Evolutionary conservation across 2,113 vertebrate species (phyloP).

Genomic region (Nesogale talazaci): DNA sequence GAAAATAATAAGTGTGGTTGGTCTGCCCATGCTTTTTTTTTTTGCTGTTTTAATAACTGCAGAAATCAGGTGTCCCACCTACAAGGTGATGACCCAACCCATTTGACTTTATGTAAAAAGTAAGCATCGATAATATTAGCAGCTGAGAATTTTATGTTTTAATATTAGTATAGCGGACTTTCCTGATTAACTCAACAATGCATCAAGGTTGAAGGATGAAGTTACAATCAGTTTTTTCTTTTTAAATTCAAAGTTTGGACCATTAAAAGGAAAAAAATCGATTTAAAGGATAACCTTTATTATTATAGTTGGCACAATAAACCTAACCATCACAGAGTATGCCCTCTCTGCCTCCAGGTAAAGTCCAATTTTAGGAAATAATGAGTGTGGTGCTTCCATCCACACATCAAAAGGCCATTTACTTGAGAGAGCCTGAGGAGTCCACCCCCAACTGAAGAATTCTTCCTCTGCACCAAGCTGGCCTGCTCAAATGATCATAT

Average conservation of each 20-base stretch:
- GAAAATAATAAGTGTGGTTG: neutral
- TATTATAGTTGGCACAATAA: neutral
- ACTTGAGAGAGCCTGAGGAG: neutral
- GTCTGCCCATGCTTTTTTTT: neutral
- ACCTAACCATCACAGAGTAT: neutral
- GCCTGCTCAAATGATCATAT: constrained; percentile 46
- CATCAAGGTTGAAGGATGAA: neutral
- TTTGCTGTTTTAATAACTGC: neutral
- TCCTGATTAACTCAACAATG: neutral
- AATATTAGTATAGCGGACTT: neutral
- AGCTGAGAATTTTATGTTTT: neutral
- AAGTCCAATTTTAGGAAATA: neutral
- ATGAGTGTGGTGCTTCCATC: neutral
- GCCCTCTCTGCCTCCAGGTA: neutral
- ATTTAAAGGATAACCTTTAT: neutral
- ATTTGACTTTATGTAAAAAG: neutral
- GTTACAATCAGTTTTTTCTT: neutral
- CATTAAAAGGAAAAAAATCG: neutral
- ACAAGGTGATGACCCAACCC: rapidly evolving
- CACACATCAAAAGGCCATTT: neutral
- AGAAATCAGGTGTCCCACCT: neutral
- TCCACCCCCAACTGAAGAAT: neutral
- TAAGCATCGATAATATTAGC: neutral
- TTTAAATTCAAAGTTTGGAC: neutral
- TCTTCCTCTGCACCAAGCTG: constrained; percentile 16